A percentile compares a stretch with the other conserved stretches of the same genome.
These are phyloP conservation scores for Arctia plantaginis DNA, from an alignment of 2,888 invertebrate species.

Conservation along the genomic window DNA sequence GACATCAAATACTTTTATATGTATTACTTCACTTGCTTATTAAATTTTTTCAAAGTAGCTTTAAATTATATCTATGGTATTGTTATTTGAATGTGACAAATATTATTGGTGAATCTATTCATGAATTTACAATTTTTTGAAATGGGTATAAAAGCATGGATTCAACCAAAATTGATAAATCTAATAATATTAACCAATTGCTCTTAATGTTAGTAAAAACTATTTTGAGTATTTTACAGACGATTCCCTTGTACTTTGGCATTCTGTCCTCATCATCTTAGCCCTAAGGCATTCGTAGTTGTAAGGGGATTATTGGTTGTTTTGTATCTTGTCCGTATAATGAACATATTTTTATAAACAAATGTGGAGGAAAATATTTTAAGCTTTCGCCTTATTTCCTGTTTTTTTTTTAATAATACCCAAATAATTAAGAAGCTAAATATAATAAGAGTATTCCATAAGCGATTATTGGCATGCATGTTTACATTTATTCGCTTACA, in stretches of 20 bases:
- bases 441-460: neutral
- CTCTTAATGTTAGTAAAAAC: neutral
- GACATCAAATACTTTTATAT: conserved; percentile 19
- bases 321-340: no score
- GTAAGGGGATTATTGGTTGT: neutral
- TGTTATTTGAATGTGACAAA: conserved; percentile 8
- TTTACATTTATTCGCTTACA: neutral
- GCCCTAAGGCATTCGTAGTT: neutral
- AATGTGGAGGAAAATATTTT: neutral
- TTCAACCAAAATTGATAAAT: no score
- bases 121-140: neutral
- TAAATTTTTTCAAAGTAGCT: conserved; percentile 11
- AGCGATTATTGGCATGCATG: neutral
- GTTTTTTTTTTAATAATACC: neutral
- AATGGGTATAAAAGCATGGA: no score
- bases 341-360: neutral
- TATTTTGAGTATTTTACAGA: neutral
- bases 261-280: neutral
- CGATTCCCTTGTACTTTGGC: neutral
- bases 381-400: neutral
- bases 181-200: no score
- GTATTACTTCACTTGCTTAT: conserved; percentile 17
- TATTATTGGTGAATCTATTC: conserved; percentile 1
- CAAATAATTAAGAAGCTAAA: neutral
- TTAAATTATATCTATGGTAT: conserved; percentile 12